These are phyloP conservation scores for Argya squamiceps DNA, from an alignment of 2,797 vertebrate genomes.

Conservation along the genomic window DNA sequence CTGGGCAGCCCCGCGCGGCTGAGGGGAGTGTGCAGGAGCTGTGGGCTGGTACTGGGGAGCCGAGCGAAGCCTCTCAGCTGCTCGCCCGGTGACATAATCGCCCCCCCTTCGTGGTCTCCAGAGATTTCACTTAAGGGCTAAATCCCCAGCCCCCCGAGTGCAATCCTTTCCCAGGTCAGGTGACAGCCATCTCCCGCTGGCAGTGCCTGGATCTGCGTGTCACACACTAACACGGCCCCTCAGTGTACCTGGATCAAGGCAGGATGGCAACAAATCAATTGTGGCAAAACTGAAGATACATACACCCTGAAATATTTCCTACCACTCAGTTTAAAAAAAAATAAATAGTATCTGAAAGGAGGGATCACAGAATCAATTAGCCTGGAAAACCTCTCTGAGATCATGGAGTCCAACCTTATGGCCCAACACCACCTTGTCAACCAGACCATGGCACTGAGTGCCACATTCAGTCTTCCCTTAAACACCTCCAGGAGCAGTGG, in stretches of 20 bases:
- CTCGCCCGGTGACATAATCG: background rate
- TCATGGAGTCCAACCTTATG: background rate
- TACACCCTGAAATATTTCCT: too few relatives aligned
- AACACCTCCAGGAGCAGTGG: fast-evolving
- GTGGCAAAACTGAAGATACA: too few relatives aligned
- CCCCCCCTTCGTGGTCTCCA: background rate
- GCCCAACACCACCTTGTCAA: background rate
- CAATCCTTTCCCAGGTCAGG: too few relatives aligned
- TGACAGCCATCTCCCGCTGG: too few relatives aligned
- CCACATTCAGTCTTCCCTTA: fast-evolving
- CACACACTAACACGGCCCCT: too few relatives aligned
- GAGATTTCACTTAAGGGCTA: background rate
- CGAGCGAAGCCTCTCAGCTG: background rate
- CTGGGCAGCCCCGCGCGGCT: background rate
- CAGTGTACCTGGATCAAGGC: too few relatives aligned
- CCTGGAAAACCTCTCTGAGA: background rate
- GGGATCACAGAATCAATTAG: background rate
- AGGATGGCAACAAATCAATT: too few relatives aligned
- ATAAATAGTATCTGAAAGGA: background rate
- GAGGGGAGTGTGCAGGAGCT: background rate
- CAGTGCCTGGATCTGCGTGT: too few relatives aligned
- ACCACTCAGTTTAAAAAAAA: fast-evolving
- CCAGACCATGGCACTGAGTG: fast-evolving
- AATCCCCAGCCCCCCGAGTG: too few relatives aligned
- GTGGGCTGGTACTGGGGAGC: background rate